Conservation (phyloP, 2,113 vertebrate genomes). For the Deroptyus accipitrinus region DNA sequence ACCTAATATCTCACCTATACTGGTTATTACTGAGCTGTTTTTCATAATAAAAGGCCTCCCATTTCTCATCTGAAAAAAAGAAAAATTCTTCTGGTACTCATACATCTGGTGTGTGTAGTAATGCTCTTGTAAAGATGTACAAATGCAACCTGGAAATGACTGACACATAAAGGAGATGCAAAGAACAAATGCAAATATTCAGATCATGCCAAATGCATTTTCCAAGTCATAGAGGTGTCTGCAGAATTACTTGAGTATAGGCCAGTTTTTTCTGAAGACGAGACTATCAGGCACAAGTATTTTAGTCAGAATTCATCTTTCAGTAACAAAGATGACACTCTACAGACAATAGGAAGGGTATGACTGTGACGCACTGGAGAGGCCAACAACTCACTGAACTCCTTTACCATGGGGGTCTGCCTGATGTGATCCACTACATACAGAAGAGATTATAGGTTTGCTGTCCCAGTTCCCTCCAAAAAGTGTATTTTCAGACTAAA, state of each 20-base stretch:
- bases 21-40: not conserved
- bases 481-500: not conserved
- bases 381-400: not conserved
- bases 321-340: not conserved
- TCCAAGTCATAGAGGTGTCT: not conserved
- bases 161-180: not conserved
- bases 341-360: not conserved
- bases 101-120: not conserved
- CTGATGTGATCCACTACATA: rapidly evolving
- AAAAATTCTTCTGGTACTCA: not conserved
- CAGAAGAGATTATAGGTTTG: not conserved
- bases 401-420: not conserved
- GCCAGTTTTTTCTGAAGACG: not conserved
- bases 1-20: not conserved
- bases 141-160: not conserved
- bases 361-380: not conserved
- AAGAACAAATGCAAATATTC: not conserved
- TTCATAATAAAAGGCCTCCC: not conserved
- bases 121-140: not conserved
- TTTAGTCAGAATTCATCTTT: not conserved
- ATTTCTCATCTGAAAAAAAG: not conserved
- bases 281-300: not conserved
- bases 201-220: not conserved
- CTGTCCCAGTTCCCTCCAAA: not conserved
- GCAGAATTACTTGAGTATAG: not conserved